Evolutionary conservation across 2,113 vertebrate species (phyloP).

Genomic region (Eolophus roseicapilla): DNA sequence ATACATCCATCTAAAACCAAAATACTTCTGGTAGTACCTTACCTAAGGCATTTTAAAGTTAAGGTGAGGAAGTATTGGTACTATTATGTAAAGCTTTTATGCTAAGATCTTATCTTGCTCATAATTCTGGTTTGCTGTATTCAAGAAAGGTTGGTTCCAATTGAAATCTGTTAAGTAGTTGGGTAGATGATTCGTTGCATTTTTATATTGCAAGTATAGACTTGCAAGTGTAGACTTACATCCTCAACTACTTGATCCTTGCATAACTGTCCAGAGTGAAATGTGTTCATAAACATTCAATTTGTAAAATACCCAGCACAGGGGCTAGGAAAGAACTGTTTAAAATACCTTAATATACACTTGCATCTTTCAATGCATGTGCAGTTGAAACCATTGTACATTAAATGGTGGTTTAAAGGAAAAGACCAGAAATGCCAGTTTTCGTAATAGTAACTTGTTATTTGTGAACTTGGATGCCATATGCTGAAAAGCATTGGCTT

Average conservation of each 20-base stretch:
- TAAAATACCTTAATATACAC: background rate
- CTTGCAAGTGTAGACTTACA: background rate
- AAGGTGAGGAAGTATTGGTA: background rate
- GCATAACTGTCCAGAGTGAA: background rate
- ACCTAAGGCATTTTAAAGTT: background rate
- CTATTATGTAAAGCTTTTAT: background rate
- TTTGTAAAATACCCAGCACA: background rate
- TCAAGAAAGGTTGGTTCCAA: background rate
- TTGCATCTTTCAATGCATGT: background rate
- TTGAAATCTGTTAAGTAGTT: background rate
- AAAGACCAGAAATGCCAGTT: background rate
- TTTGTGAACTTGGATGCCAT: background rate
- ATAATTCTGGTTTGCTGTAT: background rate
- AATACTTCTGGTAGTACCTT: background rate
- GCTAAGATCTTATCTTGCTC: background rate
- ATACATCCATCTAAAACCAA: background rate
- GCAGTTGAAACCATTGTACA: background rate
- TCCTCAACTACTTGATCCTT: background rate
- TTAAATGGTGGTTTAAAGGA: background rate
- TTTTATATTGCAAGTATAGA: background rate
- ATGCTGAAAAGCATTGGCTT: background rate
- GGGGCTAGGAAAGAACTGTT: background rate
- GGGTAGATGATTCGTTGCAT: background rate
- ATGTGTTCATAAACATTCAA: background rate
- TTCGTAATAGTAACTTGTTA: conserved; percentile 9